Percentiles rank a stretch among this genome's conserved stretches.
Evolutionary conservation across 2,113 vertebrate species (phyloP).

Genomic region (Noctilio leporinus): DNA sequence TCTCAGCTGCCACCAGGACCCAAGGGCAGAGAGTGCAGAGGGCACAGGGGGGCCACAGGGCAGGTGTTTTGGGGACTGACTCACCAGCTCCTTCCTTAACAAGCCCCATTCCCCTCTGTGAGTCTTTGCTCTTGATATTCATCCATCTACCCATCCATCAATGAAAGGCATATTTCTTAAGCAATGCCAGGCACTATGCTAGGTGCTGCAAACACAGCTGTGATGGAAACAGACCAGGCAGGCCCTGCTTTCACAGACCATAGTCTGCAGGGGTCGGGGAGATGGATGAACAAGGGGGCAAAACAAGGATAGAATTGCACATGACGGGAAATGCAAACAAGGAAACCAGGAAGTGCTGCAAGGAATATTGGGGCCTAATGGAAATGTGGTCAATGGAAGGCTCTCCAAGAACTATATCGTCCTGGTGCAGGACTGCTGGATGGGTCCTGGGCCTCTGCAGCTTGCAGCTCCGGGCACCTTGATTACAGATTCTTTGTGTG

Average conservation of each 20-base stretch:
- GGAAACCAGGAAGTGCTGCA: not conserved
- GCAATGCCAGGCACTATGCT: not conserved
- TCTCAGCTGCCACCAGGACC: not conserved
- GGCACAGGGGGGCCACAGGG: not conserved
- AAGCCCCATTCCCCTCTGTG: not conserved
- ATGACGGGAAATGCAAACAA: not conserved
- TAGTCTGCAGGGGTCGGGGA: not conserved
- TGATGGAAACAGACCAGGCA: not conserved
- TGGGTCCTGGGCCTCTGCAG: not conserved
- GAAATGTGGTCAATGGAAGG: fast-evolving
- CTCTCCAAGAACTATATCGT: fast-evolving
- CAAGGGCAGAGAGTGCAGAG: not conserved
- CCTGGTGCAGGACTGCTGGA: not conserved
- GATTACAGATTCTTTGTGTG: not conserved
- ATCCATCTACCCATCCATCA: not conserved
- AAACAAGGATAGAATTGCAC: not conserved
- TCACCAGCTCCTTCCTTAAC: not conserved
- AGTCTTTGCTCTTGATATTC: not conserved
- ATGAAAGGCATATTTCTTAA: not conserved
- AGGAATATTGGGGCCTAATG: not conserved
- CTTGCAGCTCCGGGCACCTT: not conserved
- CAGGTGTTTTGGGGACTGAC: not conserved
- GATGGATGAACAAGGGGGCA: not conserved
- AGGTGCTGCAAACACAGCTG: not conserved
- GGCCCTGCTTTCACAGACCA: not conserved